These are phyloP conservation scores for Desmodus rotundus DNA, from an alignment of 2,113 vertebrate genomes.

Conservation along the genomic window DNA sequence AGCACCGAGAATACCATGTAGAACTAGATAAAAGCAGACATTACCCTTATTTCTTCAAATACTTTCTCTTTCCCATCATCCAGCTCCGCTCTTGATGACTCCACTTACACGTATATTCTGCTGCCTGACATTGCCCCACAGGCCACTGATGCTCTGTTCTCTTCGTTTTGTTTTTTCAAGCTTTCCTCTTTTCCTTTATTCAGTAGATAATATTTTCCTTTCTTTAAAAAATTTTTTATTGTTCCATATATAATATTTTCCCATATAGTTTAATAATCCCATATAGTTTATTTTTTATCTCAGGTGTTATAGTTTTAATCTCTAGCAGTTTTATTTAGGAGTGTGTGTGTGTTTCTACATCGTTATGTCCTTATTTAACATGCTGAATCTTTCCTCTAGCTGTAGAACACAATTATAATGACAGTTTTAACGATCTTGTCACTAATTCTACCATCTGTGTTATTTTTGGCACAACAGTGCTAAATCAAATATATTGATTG, in stretches of 20 bases:
- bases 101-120: background rate
- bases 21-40: background rate
- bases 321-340: background rate
- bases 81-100: background rate
- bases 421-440: background rate
- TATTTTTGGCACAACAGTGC: background rate
- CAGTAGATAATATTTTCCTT: background rate
- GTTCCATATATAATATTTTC: background rate
- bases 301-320: background rate
- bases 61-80: background rate
- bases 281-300: background rate
- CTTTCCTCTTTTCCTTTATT: background rate
- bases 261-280: no score
- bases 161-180: background rate
- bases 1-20: background rate
- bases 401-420: background rate
- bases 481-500: background rate
- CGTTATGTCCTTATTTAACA: background rate
- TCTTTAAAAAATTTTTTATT: no score
- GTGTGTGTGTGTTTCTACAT: background rate
- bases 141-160: background rate
- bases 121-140: background rate
- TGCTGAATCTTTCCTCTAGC: background rate
- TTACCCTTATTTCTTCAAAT: background rate
- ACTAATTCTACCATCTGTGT: background rate